Conservation (phyloP, 35 echinoderm and acorn worm genomes). For the Acanthaster planci region DNA sequence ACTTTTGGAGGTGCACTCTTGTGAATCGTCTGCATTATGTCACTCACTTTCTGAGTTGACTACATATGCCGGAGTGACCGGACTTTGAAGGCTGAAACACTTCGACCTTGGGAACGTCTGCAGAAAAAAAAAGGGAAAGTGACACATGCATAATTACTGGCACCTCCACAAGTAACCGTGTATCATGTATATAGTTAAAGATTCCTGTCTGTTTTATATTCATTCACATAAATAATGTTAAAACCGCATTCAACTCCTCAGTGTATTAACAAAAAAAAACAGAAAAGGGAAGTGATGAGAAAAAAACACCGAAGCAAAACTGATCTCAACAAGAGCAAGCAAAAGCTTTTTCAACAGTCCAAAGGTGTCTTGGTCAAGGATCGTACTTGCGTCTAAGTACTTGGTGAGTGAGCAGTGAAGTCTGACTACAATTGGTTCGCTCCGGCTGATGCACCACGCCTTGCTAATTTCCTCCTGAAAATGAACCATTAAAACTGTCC, state of each 20-base stretch:
- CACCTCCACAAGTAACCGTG: too few relatives aligned
- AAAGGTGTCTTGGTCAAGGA: not conserved
- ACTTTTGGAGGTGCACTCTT: too few relatives aligned
- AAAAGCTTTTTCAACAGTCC: too few relatives aligned
- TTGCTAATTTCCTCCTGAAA: slow-evolving; percentile 63
- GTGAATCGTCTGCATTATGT: not conserved
- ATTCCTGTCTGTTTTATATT: too few relatives aligned
- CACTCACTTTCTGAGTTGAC: slow-evolving; percentile 78
- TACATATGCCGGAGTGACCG: slow-evolving; percentile 65
- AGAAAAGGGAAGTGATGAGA: too few relatives aligned
- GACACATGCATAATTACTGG: not conserved
- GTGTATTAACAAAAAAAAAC: too few relatives aligned
- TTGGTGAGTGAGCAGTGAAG: slow-evolving; percentile 69
- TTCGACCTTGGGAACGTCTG: slow-evolving; percentile 62
- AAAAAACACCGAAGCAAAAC: too few relatives aligned
- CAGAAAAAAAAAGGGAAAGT: slow-evolving; percentile 8
- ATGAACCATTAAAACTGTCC: not conserved
- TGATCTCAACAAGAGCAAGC: too few relatives aligned
- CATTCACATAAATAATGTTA: too few relatives aligned
- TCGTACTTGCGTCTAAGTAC: slow-evolving; percentile 82
- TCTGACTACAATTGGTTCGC: slow-evolving; percentile 48
- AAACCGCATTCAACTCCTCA: too few relatives aligned
- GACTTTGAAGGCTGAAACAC: slow-evolving; percentile 73
- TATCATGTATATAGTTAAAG: too few relatives aligned
- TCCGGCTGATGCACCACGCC: slow-evolving; percentile 57